Percentiles rank a stretch among this genome's conserved stretches.
phyloP scores from a whole-genome alignment of 2,797 vertebrate genomes.

The Psittacula derbiana region DNA sequence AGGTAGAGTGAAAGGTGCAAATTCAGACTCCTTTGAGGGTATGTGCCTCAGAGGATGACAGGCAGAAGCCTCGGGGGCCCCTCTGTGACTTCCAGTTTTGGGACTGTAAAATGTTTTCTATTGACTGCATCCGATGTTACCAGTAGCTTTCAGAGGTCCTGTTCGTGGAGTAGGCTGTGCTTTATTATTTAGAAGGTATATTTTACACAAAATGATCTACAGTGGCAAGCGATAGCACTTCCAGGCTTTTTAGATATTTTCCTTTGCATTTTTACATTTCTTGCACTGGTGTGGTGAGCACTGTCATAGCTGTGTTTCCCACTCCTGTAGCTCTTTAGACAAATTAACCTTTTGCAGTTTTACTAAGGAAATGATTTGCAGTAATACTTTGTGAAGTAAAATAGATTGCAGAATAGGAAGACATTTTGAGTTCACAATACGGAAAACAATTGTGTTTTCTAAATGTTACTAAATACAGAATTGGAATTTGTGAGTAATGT shows the following conservation, averaged over 20 bases:
- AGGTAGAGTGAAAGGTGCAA: neutral
- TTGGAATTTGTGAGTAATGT: neutral
- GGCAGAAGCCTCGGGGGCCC: rapidly evolving
- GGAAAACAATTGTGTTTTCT: neutral
- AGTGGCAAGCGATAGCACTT: neutral
- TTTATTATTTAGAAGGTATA: rapidly evolving
- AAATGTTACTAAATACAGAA: neutral
- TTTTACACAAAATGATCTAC: neutral
- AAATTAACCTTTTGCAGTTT: neutral
- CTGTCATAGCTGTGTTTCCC: neutral
- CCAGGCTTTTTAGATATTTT: neutral
- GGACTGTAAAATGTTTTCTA: neutral
- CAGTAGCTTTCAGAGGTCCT: neutral
- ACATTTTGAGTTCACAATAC: neutral
- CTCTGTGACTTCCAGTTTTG: neutral
- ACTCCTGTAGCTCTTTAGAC: neutral
- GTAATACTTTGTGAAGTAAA: neutral
- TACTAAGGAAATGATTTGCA: neutral
- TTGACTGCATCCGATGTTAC: rapidly evolving
- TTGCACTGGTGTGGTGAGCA: neutral
- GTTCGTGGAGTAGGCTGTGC: neutral
- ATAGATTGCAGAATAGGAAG: neutral
- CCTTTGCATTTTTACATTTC: neutral
- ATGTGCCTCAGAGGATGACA: neutral
- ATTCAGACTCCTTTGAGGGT: rapidly evolving